phyloP scores from a whole-genome alignment of 1,140 invertebrate species.

The Cherax quadricarinatus region DNA sequence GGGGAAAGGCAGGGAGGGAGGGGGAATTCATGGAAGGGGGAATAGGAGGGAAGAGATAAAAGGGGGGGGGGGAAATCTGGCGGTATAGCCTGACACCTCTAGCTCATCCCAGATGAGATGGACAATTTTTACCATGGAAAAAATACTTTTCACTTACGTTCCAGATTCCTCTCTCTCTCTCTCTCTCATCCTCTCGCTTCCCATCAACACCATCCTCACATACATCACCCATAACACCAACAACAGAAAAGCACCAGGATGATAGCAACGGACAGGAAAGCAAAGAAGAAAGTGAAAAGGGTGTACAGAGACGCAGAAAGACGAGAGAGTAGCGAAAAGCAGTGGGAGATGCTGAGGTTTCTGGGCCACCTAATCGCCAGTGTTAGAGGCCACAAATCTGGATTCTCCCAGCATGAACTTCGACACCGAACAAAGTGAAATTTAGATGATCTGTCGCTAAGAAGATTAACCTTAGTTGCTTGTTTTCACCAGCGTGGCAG shows the following conservation, averaged over 20 bases:
- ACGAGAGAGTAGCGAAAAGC: slow-evolving; percentile 27
- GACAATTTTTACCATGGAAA: background rate
- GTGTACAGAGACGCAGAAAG: background rate
- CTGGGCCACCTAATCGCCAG: slow-evolving; percentile 69
- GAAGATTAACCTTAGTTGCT: slow-evolving; percentile 73
- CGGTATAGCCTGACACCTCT: slow-evolving; percentile 37
- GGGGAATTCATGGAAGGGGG: no score
- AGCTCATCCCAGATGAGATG: slow-evolving; percentile 56
- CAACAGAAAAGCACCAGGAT: no score
- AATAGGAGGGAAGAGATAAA: no score
- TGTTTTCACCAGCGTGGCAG: slow-evolving; percentile 62
- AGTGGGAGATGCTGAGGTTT: slow-evolving; percentile 28
- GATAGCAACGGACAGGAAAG: background rate
- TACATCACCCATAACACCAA: no score
- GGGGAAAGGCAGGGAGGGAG: no score
- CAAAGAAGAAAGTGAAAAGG: no score
- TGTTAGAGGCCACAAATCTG: slow-evolving; percentile 73
- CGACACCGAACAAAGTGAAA: slow-evolving; percentile 74
- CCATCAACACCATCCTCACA: background rate
- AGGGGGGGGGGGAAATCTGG: slow-evolving; percentile 38
- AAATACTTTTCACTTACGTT: background rate
- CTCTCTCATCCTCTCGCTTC: background rate
- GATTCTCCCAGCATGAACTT: slow-evolving; percentile 72
- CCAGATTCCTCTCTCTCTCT: background rate
- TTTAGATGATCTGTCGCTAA: slow-evolving; percentile 73